Percentiles rank a stretch among this genome's conserved stretches.
These are phyloP conservation scores for Anolis sagrei DNA, from an alignment of 2,113 vertebrate species.

Conservation along the genomic window DNA sequence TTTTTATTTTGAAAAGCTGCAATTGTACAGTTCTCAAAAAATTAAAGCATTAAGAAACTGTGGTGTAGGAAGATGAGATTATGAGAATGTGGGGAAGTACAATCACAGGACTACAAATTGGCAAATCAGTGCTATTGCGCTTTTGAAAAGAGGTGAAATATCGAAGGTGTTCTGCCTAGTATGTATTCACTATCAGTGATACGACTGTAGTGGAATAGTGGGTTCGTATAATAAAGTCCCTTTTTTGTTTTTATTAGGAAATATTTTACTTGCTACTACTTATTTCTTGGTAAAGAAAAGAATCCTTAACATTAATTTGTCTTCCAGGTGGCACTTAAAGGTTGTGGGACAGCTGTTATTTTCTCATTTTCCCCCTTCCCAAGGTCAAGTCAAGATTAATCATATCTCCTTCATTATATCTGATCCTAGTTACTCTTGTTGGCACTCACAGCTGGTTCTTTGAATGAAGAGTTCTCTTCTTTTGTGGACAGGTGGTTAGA, in stretches of 20 bases:
- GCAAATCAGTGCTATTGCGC: not conserved
- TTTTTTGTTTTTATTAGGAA: not conserved
- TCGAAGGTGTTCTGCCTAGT: no score
- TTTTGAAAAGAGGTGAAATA: no score
- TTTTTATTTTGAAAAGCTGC: no score
- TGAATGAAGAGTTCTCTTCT: conserved; percentile 70
- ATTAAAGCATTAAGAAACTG: no score
- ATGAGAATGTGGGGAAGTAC: no score
- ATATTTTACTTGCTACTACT: not conserved
- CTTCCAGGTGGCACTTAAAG: conserved; percentile 39
- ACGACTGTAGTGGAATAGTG: no score
- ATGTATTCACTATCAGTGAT: not conserved
- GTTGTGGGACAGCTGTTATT: conserved; percentile 47
- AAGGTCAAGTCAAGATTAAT: conserved; percentile 72
- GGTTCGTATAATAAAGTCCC: not conserved
- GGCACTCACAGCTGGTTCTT: conserved; percentile 59
- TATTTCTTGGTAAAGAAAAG: not conserved
- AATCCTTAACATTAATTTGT: conserved; percentile 20
- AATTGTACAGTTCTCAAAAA: no score
- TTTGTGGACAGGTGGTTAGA: conserved; percentile 72
- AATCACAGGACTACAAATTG: no score
- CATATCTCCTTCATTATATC: conserved; percentile 62
- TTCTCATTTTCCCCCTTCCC: conserved; percentile 48
- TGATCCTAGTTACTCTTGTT: conserved; percentile 69
- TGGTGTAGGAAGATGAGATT: no score